A percentile compares a stretch with the other conserved stretches of the same genome.
Evolutionary conservation across 2,113 vertebrate species (phyloP).

Genomic region (Natator depressus): DNA sequence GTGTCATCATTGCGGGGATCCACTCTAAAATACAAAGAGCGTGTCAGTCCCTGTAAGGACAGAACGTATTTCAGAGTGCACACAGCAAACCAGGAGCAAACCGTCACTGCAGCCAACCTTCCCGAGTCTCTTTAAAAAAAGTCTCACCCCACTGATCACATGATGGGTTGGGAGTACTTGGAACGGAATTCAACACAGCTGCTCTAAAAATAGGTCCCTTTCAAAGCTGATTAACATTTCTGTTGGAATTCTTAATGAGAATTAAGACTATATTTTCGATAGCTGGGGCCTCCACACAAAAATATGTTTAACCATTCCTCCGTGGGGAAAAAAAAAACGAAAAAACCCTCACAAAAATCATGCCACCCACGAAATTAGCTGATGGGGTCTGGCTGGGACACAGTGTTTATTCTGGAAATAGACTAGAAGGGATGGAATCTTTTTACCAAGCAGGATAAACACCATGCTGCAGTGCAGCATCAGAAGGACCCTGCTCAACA

Average conservation of each 20-base stretch:
- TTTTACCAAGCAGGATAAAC: neutral
- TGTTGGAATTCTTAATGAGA: neutral
- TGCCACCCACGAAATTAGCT: neutral
- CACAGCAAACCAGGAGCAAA: neutral
- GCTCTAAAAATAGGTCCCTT: constrained; percentile 14
- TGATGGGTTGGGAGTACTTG: neutral
- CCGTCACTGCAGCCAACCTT: neutral
- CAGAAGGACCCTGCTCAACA: neutral
- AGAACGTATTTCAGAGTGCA: neutral
- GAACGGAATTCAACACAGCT: neutral
- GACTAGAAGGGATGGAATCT: neutral
- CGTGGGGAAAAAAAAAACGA: neutral
- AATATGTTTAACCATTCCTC: neutral
- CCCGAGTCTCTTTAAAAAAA: neutral
- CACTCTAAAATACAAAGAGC: neutral
- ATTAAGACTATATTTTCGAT: neutral
- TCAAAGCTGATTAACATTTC: constrained; percentile 5
- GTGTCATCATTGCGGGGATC: neutral
- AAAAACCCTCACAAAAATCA: neutral
- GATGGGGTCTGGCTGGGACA: neutral
- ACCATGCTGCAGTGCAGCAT: neutral
- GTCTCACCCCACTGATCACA: neutral
- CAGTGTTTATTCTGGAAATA: neutral
- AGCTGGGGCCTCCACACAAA: neutral
- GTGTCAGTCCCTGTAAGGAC: neutral